Evolutionary conservation across 1,140 invertebrate genomes (phyloP).

Genomic region (Venustaconcha ellipsiformis): DNA sequence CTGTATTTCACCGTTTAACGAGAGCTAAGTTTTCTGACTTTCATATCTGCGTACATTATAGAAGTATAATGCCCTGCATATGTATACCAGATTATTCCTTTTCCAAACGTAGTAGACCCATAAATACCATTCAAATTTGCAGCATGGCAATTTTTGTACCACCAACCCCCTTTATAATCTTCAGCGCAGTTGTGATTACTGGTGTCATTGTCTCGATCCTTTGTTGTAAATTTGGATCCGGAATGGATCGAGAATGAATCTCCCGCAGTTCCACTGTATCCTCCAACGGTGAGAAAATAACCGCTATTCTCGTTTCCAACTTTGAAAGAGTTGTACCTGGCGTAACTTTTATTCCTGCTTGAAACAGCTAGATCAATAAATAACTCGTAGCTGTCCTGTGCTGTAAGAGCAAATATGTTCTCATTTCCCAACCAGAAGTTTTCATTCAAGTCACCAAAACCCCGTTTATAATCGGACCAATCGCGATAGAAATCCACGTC

Average conservation of each 20-base stretch:
- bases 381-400: neutral
- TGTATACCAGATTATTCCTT: too few relatives aligned
- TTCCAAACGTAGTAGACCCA: neutral
- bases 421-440: constrained; percentile 12
- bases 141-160: neutral
- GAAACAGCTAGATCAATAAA: neutral
- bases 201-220: constrained; percentile 15
- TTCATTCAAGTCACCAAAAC: constrained; percentile 5
- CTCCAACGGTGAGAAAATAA: constrained; percentile 1
- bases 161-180: neutral
- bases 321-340: neutral
- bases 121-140: constrained; percentile 16
- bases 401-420: neutral
- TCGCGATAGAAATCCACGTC: neutral
- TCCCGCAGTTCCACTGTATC: constrained; percentile 7
- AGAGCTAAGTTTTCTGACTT: too few relatives aligned
- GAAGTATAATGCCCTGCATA: too few relatives aligned
- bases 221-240: neutral
- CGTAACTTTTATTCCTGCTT: neutral
- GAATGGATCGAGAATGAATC: neutral
- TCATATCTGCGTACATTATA: too few relatives aligned
- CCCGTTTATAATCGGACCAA: constrained; percentile 4
- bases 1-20: too few relatives aligned
- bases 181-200: neutral
- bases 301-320: neutral